Evolutionary conservation across 2,888 invertebrate species (phyloP).

Genomic region (Eupithecia centaureata): DNA sequence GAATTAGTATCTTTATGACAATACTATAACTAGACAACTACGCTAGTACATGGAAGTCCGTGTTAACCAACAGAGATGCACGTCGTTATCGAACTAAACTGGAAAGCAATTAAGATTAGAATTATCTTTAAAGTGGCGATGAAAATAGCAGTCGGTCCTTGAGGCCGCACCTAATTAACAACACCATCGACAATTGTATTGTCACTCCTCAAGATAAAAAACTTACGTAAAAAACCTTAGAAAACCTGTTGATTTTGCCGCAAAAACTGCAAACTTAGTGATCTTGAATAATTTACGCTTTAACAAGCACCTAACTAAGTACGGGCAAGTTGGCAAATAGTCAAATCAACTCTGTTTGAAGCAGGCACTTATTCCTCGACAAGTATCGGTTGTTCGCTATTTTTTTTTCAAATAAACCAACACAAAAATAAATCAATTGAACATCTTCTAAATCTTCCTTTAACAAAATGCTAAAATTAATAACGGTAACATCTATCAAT

Average conservation of each 20-base stretch:
- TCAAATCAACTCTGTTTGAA: neutral
- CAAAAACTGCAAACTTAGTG: constrained; percentile 14
- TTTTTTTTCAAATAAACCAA: neutral
- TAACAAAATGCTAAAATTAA: neutral
- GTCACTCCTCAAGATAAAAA: constrained; percentile 9
- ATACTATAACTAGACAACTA: neutral
- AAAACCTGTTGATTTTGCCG: constrained; percentile 6
- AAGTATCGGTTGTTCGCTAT: neutral
- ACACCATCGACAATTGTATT: constrained; percentile 1
- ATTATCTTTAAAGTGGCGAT: neutral
- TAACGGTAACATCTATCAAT: neutral
- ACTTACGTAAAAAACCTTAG: neutral
- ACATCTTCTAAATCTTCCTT: neutral
- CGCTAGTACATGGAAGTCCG: neutral
- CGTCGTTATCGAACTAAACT: neutral
- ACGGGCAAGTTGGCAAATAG: neutral
- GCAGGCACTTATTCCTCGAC: neutral
- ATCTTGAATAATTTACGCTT: constrained; percentile 17
- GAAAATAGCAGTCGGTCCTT: neutral
- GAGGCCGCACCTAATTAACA: neutral
- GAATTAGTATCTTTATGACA: too few species aligned
- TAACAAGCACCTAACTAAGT: neutral
- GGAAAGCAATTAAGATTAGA: constrained; percentile 6
- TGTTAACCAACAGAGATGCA: neutral
- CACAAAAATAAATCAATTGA: neutral